Percentiles rank a stretch among this genome's conserved stretches.
Evolutionary conservation across 2,888 invertebrate genomes (phyloP).

Genomic region (Dynastes grantii): DNA sequence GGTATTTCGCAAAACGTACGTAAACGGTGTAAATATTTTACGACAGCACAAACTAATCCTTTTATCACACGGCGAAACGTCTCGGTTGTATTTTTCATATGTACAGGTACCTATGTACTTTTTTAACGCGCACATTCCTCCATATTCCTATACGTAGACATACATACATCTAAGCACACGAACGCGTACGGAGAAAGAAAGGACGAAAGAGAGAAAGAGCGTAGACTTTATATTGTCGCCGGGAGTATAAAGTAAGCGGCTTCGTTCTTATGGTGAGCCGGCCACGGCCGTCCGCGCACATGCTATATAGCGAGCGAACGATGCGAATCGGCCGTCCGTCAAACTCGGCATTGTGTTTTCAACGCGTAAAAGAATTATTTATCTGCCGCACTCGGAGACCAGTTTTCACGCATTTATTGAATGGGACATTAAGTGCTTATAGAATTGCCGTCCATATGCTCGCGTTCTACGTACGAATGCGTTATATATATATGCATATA

Average conservation of each 20-base stretch:
- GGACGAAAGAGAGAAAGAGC: constrained; percentile 15
- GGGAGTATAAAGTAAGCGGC: constrained; percentile 58
- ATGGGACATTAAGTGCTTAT: constrained; percentile 66
- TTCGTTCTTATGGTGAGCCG: constrained; percentile 52
- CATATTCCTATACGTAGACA: not conserved
- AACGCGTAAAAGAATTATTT: constrained; percentile 63
- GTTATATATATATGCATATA: constrained; percentile 47
- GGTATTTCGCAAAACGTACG: too few relatives aligned
- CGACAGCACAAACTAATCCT: constrained; percentile 28
- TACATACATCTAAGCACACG: constrained; percentile 2
- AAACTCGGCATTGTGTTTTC: constrained; percentile 63
- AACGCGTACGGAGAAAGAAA: constrained; percentile 43
- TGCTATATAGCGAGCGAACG: constrained; percentile 50
- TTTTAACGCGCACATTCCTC: constrained; percentile 28
- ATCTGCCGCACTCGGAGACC: constrained; percentile 64
- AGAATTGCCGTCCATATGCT: constrained; percentile 56
- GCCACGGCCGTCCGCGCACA: constrained; percentile 27
- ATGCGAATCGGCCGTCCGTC: constrained; percentile 61
- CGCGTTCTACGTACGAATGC: constrained; percentile 23
- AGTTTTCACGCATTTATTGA: constrained; percentile 69
- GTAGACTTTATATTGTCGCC: constrained; percentile 56
- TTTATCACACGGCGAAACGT: constrained; percentile 35
- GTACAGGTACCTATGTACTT: constrained; percentile 33
- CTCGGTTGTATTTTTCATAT: constrained; percentile 31
- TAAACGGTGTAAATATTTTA: constrained; percentile 28